Evolutionary conservation across 1,140 invertebrate genomes (phyloP), one percentile per base, ranked within the genome.

Genomic region (Condylostylus longicornis): DNA sequence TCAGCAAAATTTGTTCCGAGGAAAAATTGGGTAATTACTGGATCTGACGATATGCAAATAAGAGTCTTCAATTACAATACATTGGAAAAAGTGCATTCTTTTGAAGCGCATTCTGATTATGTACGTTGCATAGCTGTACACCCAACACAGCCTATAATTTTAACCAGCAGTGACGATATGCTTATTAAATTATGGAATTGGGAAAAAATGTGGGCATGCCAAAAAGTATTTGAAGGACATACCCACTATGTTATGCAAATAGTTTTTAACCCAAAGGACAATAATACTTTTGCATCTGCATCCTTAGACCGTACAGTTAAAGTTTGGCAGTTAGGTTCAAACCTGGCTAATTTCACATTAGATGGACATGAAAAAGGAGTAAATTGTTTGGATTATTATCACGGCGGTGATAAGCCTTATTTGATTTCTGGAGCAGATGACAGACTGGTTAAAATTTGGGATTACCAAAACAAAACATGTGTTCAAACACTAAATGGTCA

Each of bases 191-290:
- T 99, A 18, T 99, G 96, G 96, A 98, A 99, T 62, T 99, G 95
- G 95, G 95, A 99, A 18, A 95, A 97, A 54, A 75, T 84, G 49
- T 99, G 94, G 90, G 69, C 80, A 1, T 91, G 91, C 50, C 94
- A 96, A 49, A 93, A 98, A 63, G 84, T 95, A 1, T 96, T 95
- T 57, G 91, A 96, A 54, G 90, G 95, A 0, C 96, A 99, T 62
- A 91, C 89, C 1, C 96, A 99, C 60, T 99, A 98, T 58, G 93
- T 99, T 0, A 99, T 99, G 96, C 93, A 99, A 63, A 86, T 98
- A 50, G 93, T 95, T 0, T 88, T 99, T 45, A 99, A 99, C 67
- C 96, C 96, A 0, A 99, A 99, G 62, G 96, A 99, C 57, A 98
- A 98, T 61, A 99, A 99, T 58, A 98, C 94, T n/a, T 98, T 99